Conservation (phyloP, 2,113 vertebrate genomes). For the Epinephelus cyanopodus region DNA sequence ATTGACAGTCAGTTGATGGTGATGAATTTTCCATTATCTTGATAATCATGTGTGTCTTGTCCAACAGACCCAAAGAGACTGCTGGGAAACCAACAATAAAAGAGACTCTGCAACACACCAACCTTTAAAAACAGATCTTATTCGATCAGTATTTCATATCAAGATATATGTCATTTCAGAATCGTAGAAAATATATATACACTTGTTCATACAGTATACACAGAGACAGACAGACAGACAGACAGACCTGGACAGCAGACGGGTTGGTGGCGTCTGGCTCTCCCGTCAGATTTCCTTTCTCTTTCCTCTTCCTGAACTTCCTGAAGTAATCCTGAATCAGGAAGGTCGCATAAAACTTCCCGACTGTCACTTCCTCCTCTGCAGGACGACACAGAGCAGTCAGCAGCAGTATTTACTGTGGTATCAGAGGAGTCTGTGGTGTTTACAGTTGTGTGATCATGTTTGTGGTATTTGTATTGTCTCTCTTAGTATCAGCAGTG, state of each 20-base stretch:
- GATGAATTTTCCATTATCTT: too few species aligned
- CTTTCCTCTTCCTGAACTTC: conserved; percentile 97
- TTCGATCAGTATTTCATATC: too few species aligned
- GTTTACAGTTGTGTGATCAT: too few species aligned
- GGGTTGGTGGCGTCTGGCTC: conserved; percentile 76
- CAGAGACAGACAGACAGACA: not conserved
- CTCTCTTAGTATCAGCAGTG: not conserved
- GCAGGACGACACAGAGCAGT: conserved; percentile 17
- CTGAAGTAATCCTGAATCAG: conserved; percentile 98
- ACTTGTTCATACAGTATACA: not conserved
- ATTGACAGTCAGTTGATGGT: too few species aligned
- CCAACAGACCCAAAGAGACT: too few species aligned
- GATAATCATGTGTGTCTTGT: too few species aligned
- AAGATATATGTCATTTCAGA: too few species aligned
- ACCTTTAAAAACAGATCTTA: too few species aligned
- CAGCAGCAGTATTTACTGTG: not conserved
- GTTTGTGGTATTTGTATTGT: not conserved
- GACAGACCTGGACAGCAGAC: conserved; percentile 79
- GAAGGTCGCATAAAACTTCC: conserved; percentile 98
- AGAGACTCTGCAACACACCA: too few species aligned
- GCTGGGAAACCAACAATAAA: too few species aligned
- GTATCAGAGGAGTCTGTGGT: not conserved
- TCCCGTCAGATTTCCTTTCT: conserved; percentile 80
- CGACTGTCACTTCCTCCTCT: conserved; percentile 98
- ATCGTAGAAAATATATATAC: too few species aligned